A percentile compares a stretch with the other conserved stretches of the same genome.
Conservation (phyloP, 2,888 invertebrate species). For the Rhogogaster chlorosoma region DNA sequence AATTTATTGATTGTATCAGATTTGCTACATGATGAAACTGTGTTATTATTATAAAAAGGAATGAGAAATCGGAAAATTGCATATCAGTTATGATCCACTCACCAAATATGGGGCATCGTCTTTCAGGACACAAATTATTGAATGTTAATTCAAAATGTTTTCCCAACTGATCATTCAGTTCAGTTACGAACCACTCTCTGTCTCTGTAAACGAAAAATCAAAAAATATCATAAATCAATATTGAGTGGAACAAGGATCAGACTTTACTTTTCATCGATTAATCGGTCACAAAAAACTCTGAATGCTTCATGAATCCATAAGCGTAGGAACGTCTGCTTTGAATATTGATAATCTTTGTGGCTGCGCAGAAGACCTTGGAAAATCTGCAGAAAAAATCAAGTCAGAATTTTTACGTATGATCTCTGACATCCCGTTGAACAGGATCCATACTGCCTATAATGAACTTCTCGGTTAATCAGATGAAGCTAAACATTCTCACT, state of each 20-base stretch:
- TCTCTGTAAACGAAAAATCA: constrained; percentile 80
- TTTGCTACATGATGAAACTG: not conserved
- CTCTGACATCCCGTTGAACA: not conserved
- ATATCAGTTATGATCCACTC: constrained; percentile 74
- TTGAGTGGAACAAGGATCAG: not conserved
- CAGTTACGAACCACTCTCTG: constrained; percentile 86
- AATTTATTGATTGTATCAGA: not conserved
- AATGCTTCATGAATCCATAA: constrained; percentile 94
- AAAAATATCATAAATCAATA: not conserved
- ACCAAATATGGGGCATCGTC: constrained; percentile 86
- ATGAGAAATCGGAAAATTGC: not conserved
- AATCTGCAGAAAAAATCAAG: constrained; percentile 72
- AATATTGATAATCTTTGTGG: constrained; percentile 88
- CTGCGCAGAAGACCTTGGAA: constrained; percentile 89
- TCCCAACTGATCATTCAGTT: constrained; percentile 88
- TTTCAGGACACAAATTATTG: constrained; percentile 87
- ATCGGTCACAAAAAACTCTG: constrained; percentile 90
- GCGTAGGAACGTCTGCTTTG: constrained; percentile 85
- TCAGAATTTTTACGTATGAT: not conserved
- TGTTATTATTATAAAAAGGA: not conserved
- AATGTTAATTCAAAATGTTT: constrained; percentile 89
- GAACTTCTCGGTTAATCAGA: not conserved
- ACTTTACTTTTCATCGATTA: constrained; percentile 86
- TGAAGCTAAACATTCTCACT: not conserved
- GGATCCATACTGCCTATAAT: not conserved